Percentiles rank a stretch among this genome's conserved stretches.
Evolutionary conservation across 2,797 vertebrate species (phyloP).

Genomic region (Xiphorhynchus erythropygius): DNA sequence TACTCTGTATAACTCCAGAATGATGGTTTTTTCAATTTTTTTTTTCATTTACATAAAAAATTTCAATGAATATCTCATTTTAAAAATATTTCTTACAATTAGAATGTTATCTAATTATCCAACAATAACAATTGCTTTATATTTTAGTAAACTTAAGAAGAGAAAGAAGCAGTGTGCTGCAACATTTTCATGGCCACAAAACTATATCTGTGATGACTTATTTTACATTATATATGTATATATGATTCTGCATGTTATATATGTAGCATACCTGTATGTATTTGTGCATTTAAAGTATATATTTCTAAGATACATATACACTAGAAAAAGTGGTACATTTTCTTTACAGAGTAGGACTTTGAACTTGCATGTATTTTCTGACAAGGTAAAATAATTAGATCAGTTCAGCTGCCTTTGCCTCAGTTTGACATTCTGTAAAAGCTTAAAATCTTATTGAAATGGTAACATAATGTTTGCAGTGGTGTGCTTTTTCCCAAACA

Average conservation of each 20-base stretch:
- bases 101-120: neutral
- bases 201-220: neutral
- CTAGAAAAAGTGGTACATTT: neutral
- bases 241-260: neutral
- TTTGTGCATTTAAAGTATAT: neutral
- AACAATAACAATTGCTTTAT: neutral
- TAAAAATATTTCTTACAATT: neutral
- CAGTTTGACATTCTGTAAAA: neutral
- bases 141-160: neutral
- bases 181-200: neutral
- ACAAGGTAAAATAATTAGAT: neutral
- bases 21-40: neutral
- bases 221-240: neutral
- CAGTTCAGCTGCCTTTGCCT: neutral
- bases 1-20: neutral
- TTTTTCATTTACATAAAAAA: neutral
- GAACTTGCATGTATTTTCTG: neutral
- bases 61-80: neutral
- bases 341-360: neutral
- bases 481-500: neutral
- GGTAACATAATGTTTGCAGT: neutral
- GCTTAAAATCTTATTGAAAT: neutral
- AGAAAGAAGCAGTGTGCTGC: neutral
- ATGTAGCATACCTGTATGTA: neutral
- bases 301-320: neutral